A percentile compares a stretch with the other conserved stretches of the same genome.
phyloP scores from a whole-genome alignment of 2,888 invertebrate genomes.

The Gortyna flavago region DNA sequence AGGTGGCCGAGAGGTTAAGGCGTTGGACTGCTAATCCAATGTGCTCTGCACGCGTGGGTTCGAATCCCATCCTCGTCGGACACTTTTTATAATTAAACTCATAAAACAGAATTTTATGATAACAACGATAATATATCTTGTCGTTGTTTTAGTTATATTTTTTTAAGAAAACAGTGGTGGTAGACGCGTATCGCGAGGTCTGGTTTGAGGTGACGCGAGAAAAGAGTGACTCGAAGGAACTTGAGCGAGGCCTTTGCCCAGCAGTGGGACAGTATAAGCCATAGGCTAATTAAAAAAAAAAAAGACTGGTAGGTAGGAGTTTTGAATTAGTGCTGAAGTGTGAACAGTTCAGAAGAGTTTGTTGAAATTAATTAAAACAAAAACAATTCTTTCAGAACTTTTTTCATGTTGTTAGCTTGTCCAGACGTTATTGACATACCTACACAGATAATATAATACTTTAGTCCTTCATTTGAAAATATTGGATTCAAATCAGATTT shows the following conservation, averaged over 20 bases:
- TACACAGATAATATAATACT: no score
- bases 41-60: conserved; percentile 95
- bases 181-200: neutral
- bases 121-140: neutral
- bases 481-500: neutral
- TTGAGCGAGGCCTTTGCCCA: neutral
- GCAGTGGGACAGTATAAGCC: neutral
- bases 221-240: neutral
- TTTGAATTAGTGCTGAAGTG: neutral
- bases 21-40: conserved; percentile 94
- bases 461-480: no score
- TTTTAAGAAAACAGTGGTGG: no score
- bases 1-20: conserved; percentile 91
- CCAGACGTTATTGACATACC: neutral
- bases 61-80: conserved; percentile 94
- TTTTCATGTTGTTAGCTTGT: neutral
- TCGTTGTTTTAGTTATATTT: neutral
- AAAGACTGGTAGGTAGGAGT: neutral
- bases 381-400: neutral
- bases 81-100: conserved; percentile 41
- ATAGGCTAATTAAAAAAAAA: neutral
- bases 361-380: neutral
- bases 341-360: no score
- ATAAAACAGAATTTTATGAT: neutral
- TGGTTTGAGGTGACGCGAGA: neutral